Conservation (phyloP, 2,888 invertebrate species). For the Galerucella pusilla region DNA sequence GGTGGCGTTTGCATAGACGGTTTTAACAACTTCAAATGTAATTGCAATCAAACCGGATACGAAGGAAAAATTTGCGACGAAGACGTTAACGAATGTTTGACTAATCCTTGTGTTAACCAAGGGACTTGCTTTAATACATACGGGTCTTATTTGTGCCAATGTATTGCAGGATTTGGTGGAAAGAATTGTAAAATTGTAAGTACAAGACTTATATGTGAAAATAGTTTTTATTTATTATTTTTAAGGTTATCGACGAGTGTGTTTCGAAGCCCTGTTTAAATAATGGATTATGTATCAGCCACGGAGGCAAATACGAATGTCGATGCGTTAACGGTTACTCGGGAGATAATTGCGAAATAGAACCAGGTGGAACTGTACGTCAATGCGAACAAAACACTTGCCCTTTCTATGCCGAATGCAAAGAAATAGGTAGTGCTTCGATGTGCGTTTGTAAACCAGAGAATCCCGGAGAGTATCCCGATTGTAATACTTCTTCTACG, state of each 20-base stretch:
- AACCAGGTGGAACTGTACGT: slow-evolving; percentile 63
- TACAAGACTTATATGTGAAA: slow-evolving; percentile 23
- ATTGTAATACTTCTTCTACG: slow-evolving; percentile 66
- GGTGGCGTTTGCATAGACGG: slow-evolving; percentile 75
- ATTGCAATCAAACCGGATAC: slow-evolving; percentile 82
- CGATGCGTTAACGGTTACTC: slow-evolving; percentile 68
- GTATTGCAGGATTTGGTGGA: slow-evolving; percentile 82
- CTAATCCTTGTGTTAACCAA: slow-evolving; percentile 77
- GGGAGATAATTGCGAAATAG: slow-evolving; percentile 68
- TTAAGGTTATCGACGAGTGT: slow-evolving; percentile 69
- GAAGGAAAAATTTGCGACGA: slow-evolving; percentile 77
- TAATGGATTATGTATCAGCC: slow-evolving; percentile 72
- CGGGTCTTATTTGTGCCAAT: slow-evolving; percentile 83
- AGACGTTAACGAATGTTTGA: slow-evolving; percentile 83
- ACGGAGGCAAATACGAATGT: slow-evolving; percentile 69
- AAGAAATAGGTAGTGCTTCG: slow-evolving; percentile 62
- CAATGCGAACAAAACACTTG: slow-evolving; percentile 70
- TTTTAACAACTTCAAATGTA: slow-evolving; percentile 80
- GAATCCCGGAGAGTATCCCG: slow-evolving; percentile 67
- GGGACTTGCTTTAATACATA: slow-evolving; percentile 87
- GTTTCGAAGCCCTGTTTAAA: slow-evolving; percentile 72
- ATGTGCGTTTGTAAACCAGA: slow-evolving; percentile 76
- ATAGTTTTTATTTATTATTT: slow-evolving; percentile 2
- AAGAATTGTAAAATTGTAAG: slow-evolving; percentile 78
- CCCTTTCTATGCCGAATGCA: slow-evolving; percentile 76